These are phyloP conservation scores for Lordiphosa andalusiaca DNA, from an alignment of 2,888 invertebrate species.

Conservation along the genomic window DNA sequence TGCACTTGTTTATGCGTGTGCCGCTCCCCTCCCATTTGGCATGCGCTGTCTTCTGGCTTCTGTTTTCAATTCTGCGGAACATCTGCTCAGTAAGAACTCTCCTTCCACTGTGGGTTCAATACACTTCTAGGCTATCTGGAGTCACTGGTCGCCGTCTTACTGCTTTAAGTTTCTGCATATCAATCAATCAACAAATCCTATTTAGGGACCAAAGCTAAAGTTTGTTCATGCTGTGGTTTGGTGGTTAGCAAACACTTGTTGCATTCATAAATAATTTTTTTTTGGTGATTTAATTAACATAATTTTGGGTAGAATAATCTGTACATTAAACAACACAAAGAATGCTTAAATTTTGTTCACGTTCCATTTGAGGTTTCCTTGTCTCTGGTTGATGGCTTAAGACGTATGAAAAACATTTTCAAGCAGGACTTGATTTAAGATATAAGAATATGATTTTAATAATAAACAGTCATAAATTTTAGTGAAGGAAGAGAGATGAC, in stretches of 20 bases:
- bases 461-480: no score
- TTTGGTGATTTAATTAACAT: slow-evolving; percentile 47
- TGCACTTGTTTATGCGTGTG: slow-evolving; percentile 48
- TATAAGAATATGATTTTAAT: no score
- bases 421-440: no score
- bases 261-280: slow-evolving; percentile 61
- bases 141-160: slow-evolving; percentile 5
- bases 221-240: slow-evolving; percentile 10
- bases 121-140: slow-evolving; percentile 29
- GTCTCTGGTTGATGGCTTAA: slow-evolving; percentile 7
- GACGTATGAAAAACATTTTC: no score
- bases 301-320: slow-evolving; percentile 54
- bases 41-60: slow-evolving; percentile 25
- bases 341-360: slow-evolving; percentile 63
- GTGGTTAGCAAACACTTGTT: slow-evolving; percentile 51
- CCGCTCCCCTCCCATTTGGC: slow-evolving; percentile 8
- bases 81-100: slow-evolving; percentile 54
- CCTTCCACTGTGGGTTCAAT: slow-evolving; percentile 43
- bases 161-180: slow-evolving; percentile 31
- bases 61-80: slow-evolving; percentile 46
- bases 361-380: slow-evolving; percentile 57
- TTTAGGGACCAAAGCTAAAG: slow-evolving; percentile 21
- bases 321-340: not conserved
- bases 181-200: slow-evolving; percentile 39
- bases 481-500: no score